Conservation (phyloP, 2,888 invertebrate species). For the Brenthis ino region DNA sequence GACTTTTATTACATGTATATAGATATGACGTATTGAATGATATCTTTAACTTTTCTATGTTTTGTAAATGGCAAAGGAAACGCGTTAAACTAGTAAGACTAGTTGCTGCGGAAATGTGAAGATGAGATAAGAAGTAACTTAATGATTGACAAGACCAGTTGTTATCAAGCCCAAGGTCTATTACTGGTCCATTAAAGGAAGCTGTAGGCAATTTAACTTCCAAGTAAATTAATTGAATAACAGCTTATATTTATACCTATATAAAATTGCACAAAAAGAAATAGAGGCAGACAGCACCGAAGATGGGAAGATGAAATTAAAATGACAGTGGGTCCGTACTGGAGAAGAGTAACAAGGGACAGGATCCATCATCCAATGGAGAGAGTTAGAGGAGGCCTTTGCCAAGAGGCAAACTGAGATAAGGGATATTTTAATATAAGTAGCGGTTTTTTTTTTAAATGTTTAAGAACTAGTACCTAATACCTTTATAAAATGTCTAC, state of each 20-base stretch:
- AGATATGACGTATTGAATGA: background rate
- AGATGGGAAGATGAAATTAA: too few species aligned
- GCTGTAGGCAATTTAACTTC: slow-evolving; percentile 13
- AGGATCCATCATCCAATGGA: too few species aligned
- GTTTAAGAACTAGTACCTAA: too few species aligned
- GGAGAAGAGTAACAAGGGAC: too few species aligned
- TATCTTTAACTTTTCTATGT: slow-evolving; percentile 12
- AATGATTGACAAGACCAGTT: slow-evolving; percentile 26
- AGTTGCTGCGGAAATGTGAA: slow-evolving; percentile 31
- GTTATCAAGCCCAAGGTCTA: slow-evolving; percentile 29
- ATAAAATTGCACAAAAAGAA: background rate
- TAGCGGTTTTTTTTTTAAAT: too few species aligned
- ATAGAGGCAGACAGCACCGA: too few species aligned
- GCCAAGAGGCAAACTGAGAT: too few species aligned
- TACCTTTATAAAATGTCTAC: too few species aligned
- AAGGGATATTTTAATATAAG: too few species aligned
- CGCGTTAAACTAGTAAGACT: slow-evolving; percentile 23
- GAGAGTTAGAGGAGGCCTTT: too few species aligned
- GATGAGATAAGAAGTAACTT: slow-evolving; percentile 27
- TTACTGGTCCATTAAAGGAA: slow-evolving; percentile 17
- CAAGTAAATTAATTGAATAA: slow-evolving; percentile 25
- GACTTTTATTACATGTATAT: too few species aligned
- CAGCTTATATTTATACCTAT: background rate
- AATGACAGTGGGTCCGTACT: too few species aligned
- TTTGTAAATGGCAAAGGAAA: slow-evolving; percentile 14